Base-by-base conservation (phyloP, 2,113 vertebrate genomes). In the Guaruba guarouba region DNA sequence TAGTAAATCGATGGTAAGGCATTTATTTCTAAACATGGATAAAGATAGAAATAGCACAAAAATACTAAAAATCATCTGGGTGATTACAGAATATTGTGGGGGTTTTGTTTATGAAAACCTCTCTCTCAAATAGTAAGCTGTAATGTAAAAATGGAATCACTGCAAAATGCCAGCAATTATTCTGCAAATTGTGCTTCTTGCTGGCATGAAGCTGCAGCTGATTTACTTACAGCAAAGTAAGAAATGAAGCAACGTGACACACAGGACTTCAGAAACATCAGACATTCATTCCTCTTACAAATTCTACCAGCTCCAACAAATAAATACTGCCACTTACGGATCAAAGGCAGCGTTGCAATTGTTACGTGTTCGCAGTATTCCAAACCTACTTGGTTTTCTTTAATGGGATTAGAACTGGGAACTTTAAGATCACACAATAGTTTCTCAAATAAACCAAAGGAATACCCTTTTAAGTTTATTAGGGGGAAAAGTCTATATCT, bases 271-370 rank as follows among this genome's bases (percentile, higher is more conserved):
- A 90, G 68, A 95, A 92, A 81, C 64, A 57, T 23, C 71, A 93
- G 59, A 81, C 29, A 46, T 67, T 82, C 27, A 41, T 62, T 80
- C 84, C 74, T 91, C 82, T 29, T 79, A 69, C 74, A 66, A 76
- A 89, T 69, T 87, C 79, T 69, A 76, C 51, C 80, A 77, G 43
- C 80, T 98, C 92, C 67, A 63, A 67, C 89, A 97, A 96, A 97
- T 51, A 97, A 93, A 97, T 61, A 68, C 96, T 96, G 95, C 96
- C 97, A 97, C 97, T 98, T 97, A 97, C 0, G 90, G 97, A 94
- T 95, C 93, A 96, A 92, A 97, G 75, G 35, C 33, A 94, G 87
- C 1, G 5, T 86, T 96, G 94, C 87, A 88, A 55, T 86, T 35
- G 7, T 29, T 48, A 18, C 5, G 7, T 37, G 29, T 41, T 91